Conservation (phyloP, 2,113 vertebrate species). For the Carassius carassius region DNA sequence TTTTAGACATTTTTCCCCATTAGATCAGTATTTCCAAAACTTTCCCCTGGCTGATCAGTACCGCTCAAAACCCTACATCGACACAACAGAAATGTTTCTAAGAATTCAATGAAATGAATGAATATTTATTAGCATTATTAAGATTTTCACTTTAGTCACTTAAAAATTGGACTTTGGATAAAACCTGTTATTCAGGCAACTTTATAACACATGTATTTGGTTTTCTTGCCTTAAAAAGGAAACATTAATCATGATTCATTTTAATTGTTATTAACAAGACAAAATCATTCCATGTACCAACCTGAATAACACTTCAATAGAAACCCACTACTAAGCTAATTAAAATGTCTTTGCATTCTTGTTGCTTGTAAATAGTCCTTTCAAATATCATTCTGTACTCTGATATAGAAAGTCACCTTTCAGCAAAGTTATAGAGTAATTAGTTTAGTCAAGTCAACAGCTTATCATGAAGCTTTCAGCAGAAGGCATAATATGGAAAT, state of each 20-base stretch:
- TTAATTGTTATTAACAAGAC: neutral
- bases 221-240: neutral
- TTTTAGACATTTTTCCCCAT: neutral
- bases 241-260: neutral
- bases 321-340: neutral
- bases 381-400: neutral
- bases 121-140: neutral
- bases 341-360: neutral
- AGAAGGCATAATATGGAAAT: too few relatives aligned
- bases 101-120: neutral
- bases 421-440: neutral
- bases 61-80: neutral
- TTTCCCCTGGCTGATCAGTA: neutral
- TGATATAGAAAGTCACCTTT: neutral
- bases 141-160: neutral
- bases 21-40: neutral
- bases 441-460: neutral
- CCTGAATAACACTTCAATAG: neutral
- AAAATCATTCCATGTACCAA: neutral
- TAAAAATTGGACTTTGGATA: neutral
- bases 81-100: neutral
- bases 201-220: neutral
- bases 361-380: neutral
- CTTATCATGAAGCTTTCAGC: too few relatives aligned
- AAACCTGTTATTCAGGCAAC: neutral